Evolutionary conservation across 2,797 vertebrate genomes (phyloP).

Genomic region (Karalla daura): DNA sequence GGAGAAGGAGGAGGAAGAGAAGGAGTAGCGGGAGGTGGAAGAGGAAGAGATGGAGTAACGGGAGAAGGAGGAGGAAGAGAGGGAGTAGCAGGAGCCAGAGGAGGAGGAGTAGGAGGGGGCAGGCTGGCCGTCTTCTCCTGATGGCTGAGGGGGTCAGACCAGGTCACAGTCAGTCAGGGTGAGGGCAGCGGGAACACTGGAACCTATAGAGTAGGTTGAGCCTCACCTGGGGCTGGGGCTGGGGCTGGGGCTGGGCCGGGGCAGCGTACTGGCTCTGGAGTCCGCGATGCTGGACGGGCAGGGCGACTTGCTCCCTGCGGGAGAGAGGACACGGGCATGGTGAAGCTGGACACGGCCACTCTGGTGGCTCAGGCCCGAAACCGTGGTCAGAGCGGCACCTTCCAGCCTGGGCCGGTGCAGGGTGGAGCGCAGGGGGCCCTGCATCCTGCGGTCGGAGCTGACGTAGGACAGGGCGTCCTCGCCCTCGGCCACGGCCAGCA

Average conservation of each 20-base stretch:
- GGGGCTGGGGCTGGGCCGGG: constrained; percentile 54
- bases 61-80: too few relatives aligned
- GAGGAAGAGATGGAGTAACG: too few relatives aligned
- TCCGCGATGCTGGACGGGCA: constrained; percentile 51
- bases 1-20: too few relatives aligned
- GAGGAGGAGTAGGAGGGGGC: constrained; percentile 41
- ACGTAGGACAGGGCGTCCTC: constrained; percentile 86
- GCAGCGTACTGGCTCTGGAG: constrained; percentile 53
- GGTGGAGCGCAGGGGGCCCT: constrained; percentile 59
- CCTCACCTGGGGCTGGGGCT: constrained; percentile 69
- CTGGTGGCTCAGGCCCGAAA: too few relatives aligned
- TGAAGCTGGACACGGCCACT: background rate
- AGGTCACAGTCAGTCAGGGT: background rate
- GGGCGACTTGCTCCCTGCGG: constrained; percentile 68
- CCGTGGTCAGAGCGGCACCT: constrained; percentile 51
- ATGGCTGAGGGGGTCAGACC: constrained; percentile 52
- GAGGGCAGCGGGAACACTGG: background rate
- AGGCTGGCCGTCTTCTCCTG: constrained; percentile 49
- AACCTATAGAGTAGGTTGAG: background rate
- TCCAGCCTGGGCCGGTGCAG: constrained; percentile 70
- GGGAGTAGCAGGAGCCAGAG: too few relatives aligned
- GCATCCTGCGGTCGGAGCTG: constrained; percentile 80
- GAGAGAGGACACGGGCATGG: background rate
- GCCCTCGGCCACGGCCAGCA: constrained; percentile 83
- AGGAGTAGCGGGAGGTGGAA: too few relatives aligned